phyloP scores from a whole-genome alignment of 2,797 vertebrate genomes.

The Urosaurus nigricauda region DNA sequence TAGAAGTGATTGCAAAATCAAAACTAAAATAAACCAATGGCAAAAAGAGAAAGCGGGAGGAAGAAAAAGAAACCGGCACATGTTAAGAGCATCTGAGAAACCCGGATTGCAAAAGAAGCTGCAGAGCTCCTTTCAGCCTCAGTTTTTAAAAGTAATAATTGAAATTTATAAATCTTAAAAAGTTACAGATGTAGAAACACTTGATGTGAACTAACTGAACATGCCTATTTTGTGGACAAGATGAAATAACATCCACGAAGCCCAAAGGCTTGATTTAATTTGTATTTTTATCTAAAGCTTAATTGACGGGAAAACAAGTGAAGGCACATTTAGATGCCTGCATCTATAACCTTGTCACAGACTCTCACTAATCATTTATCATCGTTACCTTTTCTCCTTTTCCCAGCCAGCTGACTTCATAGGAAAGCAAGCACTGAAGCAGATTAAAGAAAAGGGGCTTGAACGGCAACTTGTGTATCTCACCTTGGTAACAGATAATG shows the following conservation, averaged over 20 bases:
- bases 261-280: conserved; percentile 64
- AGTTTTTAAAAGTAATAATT: not conserved
- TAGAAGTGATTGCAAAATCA: no score
- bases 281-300: conserved; percentile 66
- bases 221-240: conserved; percentile 51
- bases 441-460: conserved; percentile 91
- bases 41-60: no score
- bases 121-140: not conserved
- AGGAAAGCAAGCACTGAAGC: conserved; percentile 88
- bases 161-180: not conserved
- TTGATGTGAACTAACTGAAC: conserved; percentile 34
- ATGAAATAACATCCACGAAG: conserved; percentile 39
- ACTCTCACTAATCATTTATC: conserved; percentile 57
- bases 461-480: conserved; percentile 91
- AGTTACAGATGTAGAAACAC: conserved; percentile 21
- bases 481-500: conserved; percentile 86
- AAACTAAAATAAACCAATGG: no score
- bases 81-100: no score
- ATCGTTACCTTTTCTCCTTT: conserved; percentile 65
- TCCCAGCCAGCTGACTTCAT: conserved; percentile 85
- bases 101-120: not conserved
- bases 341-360: conserved; percentile 65
- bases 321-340: conserved; percentile 65
- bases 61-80: no score
- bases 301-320: conserved; percentile 62